These are phyloP conservation scores for Hipparchia semele DNA, from an alignment of 2,888 invertebrate genomes.

Conservation along the genomic window DNA sequence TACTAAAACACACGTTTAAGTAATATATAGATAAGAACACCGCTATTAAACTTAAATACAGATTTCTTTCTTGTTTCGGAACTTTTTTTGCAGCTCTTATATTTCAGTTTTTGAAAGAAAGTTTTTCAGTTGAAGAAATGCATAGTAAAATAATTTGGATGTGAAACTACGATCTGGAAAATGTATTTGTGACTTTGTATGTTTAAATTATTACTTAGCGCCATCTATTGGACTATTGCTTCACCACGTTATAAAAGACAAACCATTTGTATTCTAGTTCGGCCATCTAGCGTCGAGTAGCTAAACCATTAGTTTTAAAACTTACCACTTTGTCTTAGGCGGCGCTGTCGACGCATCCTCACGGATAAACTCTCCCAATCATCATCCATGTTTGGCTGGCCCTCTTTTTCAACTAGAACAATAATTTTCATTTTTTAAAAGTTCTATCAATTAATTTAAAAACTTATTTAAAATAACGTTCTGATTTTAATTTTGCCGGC, in stretches of 20 bases:
- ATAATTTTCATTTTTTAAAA: slow-evolving; percentile 29
- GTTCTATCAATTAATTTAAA: not conserved
- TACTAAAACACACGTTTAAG: too few relatives aligned
- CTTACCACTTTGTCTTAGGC: slow-evolving; percentile 74
- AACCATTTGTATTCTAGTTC: not conserved
- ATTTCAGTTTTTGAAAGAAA: too few relatives aligned
- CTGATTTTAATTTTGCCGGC: not conserved
- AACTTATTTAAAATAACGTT: not conserved
- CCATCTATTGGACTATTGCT: slow-evolving; percentile 25
- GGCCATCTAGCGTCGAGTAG: slow-evolving; percentile 48
- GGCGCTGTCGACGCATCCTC: slow-evolving; percentile 86
- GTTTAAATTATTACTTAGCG: not conserved
- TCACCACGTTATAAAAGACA: not conserved
- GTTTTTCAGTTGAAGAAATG: too few relatives aligned
- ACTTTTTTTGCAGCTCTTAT: too few relatives aligned
- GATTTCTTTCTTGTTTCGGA: too few relatives aligned
- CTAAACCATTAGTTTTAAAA: slow-evolving; percentile 34
- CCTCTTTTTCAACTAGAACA: slow-evolving; percentile 77
- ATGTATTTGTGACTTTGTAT: not conserved
- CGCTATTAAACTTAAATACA: too few relatives aligned
- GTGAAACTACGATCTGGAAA: too few relatives aligned
- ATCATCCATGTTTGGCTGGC: slow-evolving; percentile 86
- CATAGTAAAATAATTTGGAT: too few relatives aligned
- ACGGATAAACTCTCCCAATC: slow-evolving; percentile 92
- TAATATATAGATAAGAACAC: too few relatives aligned